Percentiles rank a stretch among this genome's conserved stretches.
phyloP scores from a whole-genome alignment of 2,797 vertebrate species.

The Dendrocincla fuliginosa region DNA sequence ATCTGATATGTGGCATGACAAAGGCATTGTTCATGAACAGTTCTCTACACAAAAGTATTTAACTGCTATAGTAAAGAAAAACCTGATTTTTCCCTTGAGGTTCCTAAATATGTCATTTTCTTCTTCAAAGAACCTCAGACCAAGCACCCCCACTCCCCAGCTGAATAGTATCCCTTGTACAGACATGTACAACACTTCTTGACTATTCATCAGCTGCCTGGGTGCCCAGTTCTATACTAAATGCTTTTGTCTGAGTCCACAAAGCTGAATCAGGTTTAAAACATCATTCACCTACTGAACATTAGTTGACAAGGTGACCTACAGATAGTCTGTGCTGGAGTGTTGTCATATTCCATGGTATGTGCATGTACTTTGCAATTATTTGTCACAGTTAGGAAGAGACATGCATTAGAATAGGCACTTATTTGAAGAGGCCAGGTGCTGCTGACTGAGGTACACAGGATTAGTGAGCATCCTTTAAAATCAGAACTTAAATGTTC shows the following conservation, averaged over 20 bases:
- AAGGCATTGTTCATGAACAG: neutral
- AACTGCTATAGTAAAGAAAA: neutral
- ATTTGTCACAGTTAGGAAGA: neutral
- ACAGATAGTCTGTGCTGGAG: neutral
- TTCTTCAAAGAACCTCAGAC: neutral
- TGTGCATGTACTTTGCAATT: neutral
- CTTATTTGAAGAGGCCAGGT: slow-evolving; percentile 29
- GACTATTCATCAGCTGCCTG: neutral
- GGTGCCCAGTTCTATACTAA: neutral
- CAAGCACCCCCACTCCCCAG: neutral
- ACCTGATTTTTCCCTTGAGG: neutral
- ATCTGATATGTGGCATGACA: neutral
- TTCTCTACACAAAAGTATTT: neutral
- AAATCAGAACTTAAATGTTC: neutral
- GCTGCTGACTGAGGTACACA: neutral
- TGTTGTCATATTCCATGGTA: neutral
- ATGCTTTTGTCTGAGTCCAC: neutral
- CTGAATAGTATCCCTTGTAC: neutral
- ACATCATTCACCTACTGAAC: neutral
- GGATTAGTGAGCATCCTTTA: neutral
- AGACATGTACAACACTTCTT: neutral
- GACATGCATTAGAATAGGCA: neutral
- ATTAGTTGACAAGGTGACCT: neutral
- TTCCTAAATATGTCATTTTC: neutral
- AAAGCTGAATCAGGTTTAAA: neutral